Conservation (phyloP, 2,113 vertebrate genomes). For the Bagarius yarrelli region DNA sequence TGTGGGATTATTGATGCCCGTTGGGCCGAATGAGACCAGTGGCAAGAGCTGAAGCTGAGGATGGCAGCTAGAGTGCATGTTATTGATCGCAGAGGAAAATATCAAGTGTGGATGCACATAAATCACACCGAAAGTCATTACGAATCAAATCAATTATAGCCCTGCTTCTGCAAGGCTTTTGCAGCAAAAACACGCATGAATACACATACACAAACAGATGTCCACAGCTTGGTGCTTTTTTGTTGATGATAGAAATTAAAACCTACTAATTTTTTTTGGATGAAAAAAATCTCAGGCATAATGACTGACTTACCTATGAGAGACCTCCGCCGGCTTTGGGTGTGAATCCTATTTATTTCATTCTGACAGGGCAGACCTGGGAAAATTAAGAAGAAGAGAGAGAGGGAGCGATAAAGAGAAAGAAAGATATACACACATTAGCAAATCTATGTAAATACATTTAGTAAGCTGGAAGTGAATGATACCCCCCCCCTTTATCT, state of each 20-base stretch:
- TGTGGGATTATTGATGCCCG: slow-evolving; percentile 49
- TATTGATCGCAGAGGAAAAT: slow-evolving; percentile 40
- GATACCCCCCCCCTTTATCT: neutral
- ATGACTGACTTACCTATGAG: slow-evolving; percentile 80
- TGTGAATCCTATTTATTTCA: slow-evolving; percentile 93
- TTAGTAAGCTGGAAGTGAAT: slow-evolving; percentile 10
- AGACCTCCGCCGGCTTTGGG: slow-evolving; percentile 85
- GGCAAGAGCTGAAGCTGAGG: slow-evolving; percentile 34
- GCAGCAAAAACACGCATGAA: slow-evolving; percentile 5
- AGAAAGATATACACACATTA: neutral
- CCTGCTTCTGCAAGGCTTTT: slow-evolving; percentile 5
- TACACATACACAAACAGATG: neutral
- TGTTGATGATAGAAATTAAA: slow-evolving; percentile 21
- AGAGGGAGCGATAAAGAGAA: too few relatives aligned
- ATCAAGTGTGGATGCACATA: slow-evolving; percentile 46
- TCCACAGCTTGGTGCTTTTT: slow-evolving; percentile 29
- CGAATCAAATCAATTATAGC: slow-evolving; percentile 49
- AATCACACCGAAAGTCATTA: slow-evolving; percentile 43
- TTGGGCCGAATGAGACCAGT: slow-evolving; percentile 39
- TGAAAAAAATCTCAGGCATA: slow-evolving; percentile 32
- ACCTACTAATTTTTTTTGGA: neutral
- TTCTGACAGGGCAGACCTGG: slow-evolving; percentile 93
- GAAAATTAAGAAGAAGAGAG: slow-evolving; percentile 34
- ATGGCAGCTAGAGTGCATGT: slow-evolving; percentile 46
- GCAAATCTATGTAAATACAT: neutral